Evolutionary conservation across 2,797 vertebrate genomes (phyloP), one percentile per base, ranked within the genome.

Genomic region (Artibeus lituratus): DNA sequence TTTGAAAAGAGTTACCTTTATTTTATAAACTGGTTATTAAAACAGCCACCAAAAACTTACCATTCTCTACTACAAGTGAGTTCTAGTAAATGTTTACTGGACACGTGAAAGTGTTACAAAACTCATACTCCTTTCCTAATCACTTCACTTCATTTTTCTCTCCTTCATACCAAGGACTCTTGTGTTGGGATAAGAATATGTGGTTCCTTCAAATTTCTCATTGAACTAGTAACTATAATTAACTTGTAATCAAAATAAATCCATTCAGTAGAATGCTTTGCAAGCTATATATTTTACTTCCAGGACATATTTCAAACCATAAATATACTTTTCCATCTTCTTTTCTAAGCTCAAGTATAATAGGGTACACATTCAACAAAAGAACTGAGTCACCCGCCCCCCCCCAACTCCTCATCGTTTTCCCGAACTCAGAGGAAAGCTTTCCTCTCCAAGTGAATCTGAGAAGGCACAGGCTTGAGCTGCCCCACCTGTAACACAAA

Each of bases 61-160:
- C 62, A 78, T 55, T 80, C 51, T 95, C 91, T 39, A 73, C 44
- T 88, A 76, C 2, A 47, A 70, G 16, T 59, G 67, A 90, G 69
- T 42, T 87, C 44, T 89, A 95, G 35, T 90, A 94, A 88, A 73
- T 74, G 80, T 94, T 73, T 89, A 88, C 32, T 53, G 91, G 94
- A 89, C 74, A 87, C 59, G 22, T 62, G 35, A 96, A 85, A 90
- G 83, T 57, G 22, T 32, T 87, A 39, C 21, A 95, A 70, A 89
- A 77, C 29, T 86, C 67, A 76, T 42, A 88, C 74, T 90, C 26
- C 77, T 92, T 39, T 73, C 72, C 70, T 92, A 74, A 96, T 87
- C 80, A 80, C 49, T 67, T 42, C 37, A 39, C n/a, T 78, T 55
- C 77, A 19, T 81, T 80, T 80, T 78, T 87, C 35, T 82, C n/a